Conservation (phyloP, 2,113 vertebrate genomes). For the Rhineura floridana region DNA sequence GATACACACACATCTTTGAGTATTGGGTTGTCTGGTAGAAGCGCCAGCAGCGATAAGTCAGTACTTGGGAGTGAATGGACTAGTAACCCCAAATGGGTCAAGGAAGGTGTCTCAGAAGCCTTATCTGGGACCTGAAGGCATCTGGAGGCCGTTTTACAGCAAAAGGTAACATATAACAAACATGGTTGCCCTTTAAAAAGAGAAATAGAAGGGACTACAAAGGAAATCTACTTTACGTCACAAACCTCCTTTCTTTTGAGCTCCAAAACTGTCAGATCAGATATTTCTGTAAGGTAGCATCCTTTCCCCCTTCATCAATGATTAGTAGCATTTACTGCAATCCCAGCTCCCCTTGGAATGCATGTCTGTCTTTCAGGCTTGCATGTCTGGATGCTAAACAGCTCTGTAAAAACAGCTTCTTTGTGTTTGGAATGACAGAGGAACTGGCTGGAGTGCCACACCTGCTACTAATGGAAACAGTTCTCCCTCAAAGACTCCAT, state of each 20-base stretch:
- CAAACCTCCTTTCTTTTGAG: background rate
- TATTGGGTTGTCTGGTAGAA: background rate
- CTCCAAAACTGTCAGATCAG: conserved; percentile 1
- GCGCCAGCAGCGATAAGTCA: background rate
- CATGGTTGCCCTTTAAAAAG: background rate
- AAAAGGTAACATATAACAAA: background rate
- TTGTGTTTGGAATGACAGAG: background rate
- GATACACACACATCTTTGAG: background rate
- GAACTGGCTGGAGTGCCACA: background rate
- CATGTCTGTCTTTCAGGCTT: conserved; percentile 20
- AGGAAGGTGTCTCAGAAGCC: background rate
- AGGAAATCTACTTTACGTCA: background rate
- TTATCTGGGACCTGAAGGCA: background rate
- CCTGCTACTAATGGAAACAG: conserved; percentile 2
- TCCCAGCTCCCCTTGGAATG: conserved; percentile 10
- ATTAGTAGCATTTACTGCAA: conserved; percentile 60
- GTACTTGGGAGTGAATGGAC: background rate
- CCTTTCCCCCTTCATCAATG: conserved; percentile 2
- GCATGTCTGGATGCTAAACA: background rate
- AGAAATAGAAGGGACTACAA: background rate
- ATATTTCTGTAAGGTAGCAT: background rate
- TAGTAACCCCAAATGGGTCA: background rate
- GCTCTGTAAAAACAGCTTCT: background rate
- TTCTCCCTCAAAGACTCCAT: background rate
- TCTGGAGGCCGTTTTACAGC: background rate